These are phyloP conservation scores for Machaerirhynchus nigripectus DNA, from an alignment of 2,113 vertebrate genomes.

Conservation along the genomic window DNA sequence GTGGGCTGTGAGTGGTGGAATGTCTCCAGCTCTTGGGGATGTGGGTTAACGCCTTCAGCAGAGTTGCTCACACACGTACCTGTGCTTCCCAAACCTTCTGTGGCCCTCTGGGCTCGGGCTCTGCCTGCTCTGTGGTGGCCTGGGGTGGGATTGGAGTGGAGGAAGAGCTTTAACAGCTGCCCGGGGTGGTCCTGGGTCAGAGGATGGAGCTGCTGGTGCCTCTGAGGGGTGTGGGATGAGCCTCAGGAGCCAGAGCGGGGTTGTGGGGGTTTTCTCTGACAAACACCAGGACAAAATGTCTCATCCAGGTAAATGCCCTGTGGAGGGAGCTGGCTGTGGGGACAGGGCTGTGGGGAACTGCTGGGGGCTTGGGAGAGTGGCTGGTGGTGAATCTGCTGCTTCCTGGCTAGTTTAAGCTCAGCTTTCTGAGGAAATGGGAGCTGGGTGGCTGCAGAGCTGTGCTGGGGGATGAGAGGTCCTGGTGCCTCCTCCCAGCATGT, in stretches of 20 bases:
- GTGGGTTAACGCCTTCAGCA: background rate
- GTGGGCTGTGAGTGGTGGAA: background rate
- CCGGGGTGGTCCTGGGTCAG: background rate
- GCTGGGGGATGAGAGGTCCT: background rate
- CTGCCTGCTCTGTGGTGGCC: background rate
- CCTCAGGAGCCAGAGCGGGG: background rate
- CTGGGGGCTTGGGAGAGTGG: background rate
- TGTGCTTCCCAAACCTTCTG: background rate
- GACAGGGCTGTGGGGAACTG: background rate
- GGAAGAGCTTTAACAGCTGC: background rate
- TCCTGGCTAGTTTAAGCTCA: background rate
- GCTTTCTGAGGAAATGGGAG: background rate
- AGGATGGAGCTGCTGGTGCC: background rate
- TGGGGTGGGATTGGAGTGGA: background rate
- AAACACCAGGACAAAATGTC: background rate
- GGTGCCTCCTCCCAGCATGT: fast-evolving
- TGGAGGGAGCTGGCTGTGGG: background rate
- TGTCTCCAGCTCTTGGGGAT: background rate
- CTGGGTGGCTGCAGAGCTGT: background rate
- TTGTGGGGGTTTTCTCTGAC: background rate
- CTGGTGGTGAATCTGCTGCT: background rate
- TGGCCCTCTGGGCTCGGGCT: background rate
- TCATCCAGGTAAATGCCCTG: fast-evolving
- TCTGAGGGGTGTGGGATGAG: background rate
- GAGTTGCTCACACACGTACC: fast-evolving